Percentiles rank a stretch among this genome's conserved stretches.
Evolutionary conservation across 2,797 vertebrate genomes (phyloP).

Genomic region (Trachurus trachurus): DNA sequence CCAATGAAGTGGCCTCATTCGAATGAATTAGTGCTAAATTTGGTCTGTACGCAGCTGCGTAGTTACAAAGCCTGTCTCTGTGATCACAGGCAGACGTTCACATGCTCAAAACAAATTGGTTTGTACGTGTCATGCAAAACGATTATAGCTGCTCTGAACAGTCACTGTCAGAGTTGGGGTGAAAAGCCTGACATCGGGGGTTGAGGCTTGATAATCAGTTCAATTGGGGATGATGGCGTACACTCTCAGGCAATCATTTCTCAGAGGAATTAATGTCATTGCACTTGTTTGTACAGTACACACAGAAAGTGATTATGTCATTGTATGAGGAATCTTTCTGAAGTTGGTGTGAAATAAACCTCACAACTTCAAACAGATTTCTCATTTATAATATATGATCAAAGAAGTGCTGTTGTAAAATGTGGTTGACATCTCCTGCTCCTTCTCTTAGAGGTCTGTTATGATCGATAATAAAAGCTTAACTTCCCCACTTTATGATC

Average conservation of each 20-base stretch:
- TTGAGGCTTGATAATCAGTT: slow-evolving; percentile 12
- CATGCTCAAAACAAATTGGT: slow-evolving; percentile 1
- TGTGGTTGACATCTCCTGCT: not conserved
- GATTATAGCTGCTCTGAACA: slow-evolving; percentile 13
- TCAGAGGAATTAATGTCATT: slow-evolving; percentile 1
- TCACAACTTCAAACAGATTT: not conserved
- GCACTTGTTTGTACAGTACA: not conserved
- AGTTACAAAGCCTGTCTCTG: not conserved
- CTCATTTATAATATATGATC: not conserved
- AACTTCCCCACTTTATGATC: slow-evolving; percentile 19
- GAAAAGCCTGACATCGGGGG: not conserved
- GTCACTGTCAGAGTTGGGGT: not conserved
- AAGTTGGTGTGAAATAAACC: not conserved
- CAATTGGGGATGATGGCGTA: slow-evolving; percentile 3
- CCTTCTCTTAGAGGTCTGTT: slow-evolving; percentile 18
- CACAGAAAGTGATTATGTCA: not conserved
- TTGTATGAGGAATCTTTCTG: not conserved
- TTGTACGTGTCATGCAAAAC: not conserved
- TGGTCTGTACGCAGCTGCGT: not conserved
- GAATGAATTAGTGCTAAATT: not conserved
- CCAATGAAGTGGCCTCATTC: not conserved
- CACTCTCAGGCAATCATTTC: not conserved
- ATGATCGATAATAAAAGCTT: slow-evolving; percentile 47
- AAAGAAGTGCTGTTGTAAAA: not conserved
- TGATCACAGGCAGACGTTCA: not conserved